A percentile compares a stretch with the other conserved stretches of the same genome.
Evolutionary conservation across 2,888 invertebrate species (phyloP).

Genomic region (Lacanobia oleracea): DNA sequence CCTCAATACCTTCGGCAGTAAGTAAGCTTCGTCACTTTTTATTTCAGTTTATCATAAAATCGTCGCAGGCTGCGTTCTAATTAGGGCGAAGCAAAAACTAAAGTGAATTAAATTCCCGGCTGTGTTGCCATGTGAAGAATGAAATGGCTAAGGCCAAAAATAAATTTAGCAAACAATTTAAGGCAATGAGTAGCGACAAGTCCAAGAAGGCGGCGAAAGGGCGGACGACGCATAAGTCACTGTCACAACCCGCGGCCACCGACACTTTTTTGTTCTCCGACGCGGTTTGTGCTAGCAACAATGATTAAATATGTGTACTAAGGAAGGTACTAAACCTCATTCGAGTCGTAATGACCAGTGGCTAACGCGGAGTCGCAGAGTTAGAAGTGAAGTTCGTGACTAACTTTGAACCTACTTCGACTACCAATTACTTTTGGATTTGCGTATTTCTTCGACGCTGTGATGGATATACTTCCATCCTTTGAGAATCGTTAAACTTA

Average conservation of each 20-base stretch:
- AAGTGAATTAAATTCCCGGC: slow-evolving; percentile 40
- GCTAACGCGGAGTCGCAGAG: slow-evolving; percentile 27
- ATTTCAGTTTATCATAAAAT: slow-evolving; percentile 28
- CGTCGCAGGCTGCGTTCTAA: slow-evolving; percentile 30
- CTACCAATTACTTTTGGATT: slow-evolving; percentile 30
- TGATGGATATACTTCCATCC: not conserved
- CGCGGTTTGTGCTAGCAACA: slow-evolving; percentile 76
- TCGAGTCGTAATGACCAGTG: slow-evolving; percentile 50
- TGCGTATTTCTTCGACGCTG: slow-evolving; percentile 14
- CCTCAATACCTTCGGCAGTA: slow-evolving; percentile 18
- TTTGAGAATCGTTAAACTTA: slow-evolving; percentile 10
- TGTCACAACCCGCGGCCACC: slow-evolving; percentile 82
- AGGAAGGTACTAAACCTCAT: slow-evolving; percentile 44
- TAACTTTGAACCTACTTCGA: slow-evolving; percentile 24
- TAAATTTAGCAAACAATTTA: slow-evolving; percentile 78
- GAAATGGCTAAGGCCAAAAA: slow-evolving; percentile 63
- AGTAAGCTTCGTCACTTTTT: slow-evolving; percentile 19
- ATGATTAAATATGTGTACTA: slow-evolving; percentile 75
- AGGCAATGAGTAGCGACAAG: slow-evolving; percentile 82
- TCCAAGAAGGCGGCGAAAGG: slow-evolving; percentile 81
- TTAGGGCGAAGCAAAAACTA: slow-evolving; percentile 39
- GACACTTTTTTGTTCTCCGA: slow-evolving; percentile 82
- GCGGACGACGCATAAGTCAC: slow-evolving; percentile 86
- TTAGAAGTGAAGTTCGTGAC: slow-evolving; percentile 35
- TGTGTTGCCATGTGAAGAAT: slow-evolving; percentile 40